phyloP scores from a whole-genome alignment of 2,797 vertebrate species.

The Sarcoramphus papa region DNA sequence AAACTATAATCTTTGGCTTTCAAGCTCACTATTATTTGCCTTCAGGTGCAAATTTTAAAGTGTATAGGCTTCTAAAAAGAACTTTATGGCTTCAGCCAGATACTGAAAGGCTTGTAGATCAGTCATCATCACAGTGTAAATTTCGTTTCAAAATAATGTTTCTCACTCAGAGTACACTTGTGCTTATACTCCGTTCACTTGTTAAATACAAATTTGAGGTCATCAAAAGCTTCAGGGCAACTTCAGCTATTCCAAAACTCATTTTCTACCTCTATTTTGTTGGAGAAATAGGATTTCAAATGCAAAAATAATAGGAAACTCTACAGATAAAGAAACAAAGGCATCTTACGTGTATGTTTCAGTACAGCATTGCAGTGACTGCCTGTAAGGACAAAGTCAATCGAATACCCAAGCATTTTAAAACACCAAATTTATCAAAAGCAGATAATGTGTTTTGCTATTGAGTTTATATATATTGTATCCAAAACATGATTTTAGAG shows the following conservation, averaged over 20 bases:
- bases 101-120: constrained; percentile 73
- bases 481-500: not conserved
- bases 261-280: constrained; percentile 76
- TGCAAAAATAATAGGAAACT: constrained; percentile 61
- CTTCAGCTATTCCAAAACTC: constrained; percentile 72
- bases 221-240: constrained; percentile 70
- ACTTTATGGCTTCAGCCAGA: constrained; percentile 72
- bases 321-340: constrained; percentile 55
- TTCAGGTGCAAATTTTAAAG: constrained; percentile 73
- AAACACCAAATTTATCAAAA: not conserved
- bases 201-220: constrained; percentile 83
- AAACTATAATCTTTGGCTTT: constrained; percentile 75
- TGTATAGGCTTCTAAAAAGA: constrained; percentile 76
- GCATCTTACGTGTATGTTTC: not conserved
- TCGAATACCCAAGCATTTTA: not conserved
- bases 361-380: not conserved
- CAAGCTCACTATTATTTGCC: constrained; percentile 75
- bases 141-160: constrained; percentile 81
- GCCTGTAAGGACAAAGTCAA: not conserved
- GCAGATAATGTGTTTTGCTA: not conserved
- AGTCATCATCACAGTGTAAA: constrained; percentile 76
- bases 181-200: constrained; percentile 76
- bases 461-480: not conserved
- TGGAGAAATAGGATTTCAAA: constrained; percentile 70
- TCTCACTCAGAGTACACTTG: constrained; percentile 76